phyloP scores from a whole-genome alignment of 2,888 invertebrate genomes.

The Trichopoda pennipes region DNA sequence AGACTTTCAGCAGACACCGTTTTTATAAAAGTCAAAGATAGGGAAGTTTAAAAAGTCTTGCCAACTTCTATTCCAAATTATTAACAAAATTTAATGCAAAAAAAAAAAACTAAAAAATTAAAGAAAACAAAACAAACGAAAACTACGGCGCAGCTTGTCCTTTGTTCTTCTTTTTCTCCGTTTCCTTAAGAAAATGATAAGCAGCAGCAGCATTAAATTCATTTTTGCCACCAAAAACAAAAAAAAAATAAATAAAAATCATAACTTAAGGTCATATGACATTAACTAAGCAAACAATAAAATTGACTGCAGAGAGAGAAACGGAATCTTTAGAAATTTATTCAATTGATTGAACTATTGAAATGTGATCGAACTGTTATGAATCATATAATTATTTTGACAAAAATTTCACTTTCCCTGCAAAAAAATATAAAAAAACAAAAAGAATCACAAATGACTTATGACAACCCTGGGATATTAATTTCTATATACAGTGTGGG shows the following conservation, averaged over 20 bases:
- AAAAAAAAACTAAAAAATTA: background rate
- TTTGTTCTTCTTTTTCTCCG: no score
- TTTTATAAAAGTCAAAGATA: conserved; percentile 56
- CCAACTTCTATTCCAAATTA: conserved; percentile 42
- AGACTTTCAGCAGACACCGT: conserved; percentile 62
- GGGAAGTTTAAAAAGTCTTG: conserved; percentile 61
- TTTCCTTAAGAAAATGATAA: conserved; percentile 20
- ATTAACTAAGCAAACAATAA: conserved; percentile 30
- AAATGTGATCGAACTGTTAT: conserved; percentile 64
- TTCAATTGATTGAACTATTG: conserved; percentile 41
- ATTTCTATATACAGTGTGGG: no score
- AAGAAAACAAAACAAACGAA: background rate
- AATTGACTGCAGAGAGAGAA: background rate
- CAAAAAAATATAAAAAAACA: background rate
- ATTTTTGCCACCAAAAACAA: conserved; percentile 33
- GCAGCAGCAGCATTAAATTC: conserved; percentile 21
- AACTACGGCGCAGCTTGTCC: conserved; percentile 47
- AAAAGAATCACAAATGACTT: conserved; percentile 1
- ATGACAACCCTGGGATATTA: background rate
- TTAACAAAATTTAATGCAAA: conserved; percentile 40
- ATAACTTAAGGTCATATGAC: conserved; percentile 53
- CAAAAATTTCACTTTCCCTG: conserved; percentile 41
- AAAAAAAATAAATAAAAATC: no score
- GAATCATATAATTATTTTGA: conserved; percentile 63
- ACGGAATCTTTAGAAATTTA: background rate